Evolutionary conservation across 2,888 invertebrate species (phyloP), one percentile per base, ranked within the genome.

Genomic region (Marronus borbonicus): DNA sequence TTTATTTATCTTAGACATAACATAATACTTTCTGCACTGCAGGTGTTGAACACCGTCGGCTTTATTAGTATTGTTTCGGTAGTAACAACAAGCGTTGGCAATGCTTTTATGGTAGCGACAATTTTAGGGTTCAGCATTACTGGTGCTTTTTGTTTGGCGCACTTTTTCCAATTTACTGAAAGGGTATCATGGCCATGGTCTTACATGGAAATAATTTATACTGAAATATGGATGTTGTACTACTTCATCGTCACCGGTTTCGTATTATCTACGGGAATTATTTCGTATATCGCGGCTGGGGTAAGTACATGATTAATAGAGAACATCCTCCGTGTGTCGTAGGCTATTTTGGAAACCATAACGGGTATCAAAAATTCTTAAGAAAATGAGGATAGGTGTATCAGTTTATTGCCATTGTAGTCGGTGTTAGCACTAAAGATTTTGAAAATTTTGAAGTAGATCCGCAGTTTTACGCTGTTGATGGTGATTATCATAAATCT

Each of bases 221-320:
- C 50, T 12, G 20, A 64, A 36, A 64, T 72, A 17, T 77, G 77
- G 77, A 64, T 64, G 12, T 24, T 77, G 12, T 72, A 70, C 44
- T 77, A 70, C 24, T 52, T 77, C 49, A 60, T 77, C 3, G 39
- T 77, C 36, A 36, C 77, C 31, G 77, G 31, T 17, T 39, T 77
- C n/a, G 28, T 72, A 8, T 64, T 77, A 55, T 20, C 20, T 14
- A 62, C 28, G 20, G 72, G 72, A 20, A 52, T 49, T 31, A 36
- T n/a, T 28, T 10, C 31, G 12, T 72, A 77, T 55, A 77, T 72
- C 36, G 72, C 77, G 14, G 77, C 77, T 17, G 77, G 77, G 14
- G 77, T 77, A 72, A 72, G 77, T 77, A 77, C 5, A 58, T 8
- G 5, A 44, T 12, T 8, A 8, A 36, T 36, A 4, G 31, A 36